Percentiles rank a stretch among this genome's conserved stretches.
phyloP scores from a whole-genome alignment of 2,113 vertebrate species.

The Chaenocephalus aceratus region DNA sequence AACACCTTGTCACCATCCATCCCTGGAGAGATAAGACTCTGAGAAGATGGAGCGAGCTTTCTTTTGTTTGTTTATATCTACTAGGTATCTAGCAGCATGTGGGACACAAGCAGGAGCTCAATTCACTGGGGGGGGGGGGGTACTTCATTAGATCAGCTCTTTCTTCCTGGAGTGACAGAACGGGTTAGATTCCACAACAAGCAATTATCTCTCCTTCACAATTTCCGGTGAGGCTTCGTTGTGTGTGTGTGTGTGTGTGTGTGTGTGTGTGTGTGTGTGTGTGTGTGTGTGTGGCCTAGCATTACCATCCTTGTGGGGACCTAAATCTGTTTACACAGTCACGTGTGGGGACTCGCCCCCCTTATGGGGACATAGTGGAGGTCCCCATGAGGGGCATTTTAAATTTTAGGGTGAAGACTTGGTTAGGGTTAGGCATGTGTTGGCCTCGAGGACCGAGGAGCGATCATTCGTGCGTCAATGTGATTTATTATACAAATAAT shows the following conservation, averaged over 20 bases:
- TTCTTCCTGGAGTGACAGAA: conserved; percentile 49
- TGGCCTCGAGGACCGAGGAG: too few species aligned
- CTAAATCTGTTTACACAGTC: too few species aligned
- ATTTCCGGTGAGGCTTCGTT: conserved; percentile 5
- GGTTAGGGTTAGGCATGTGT: too few species aligned
- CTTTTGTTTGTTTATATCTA: conserved; percentile 46
- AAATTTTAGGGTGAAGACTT: too few species aligned
- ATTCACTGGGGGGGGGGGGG: conserved; percentile 22
- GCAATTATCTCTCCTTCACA: conserved; percentile 47
- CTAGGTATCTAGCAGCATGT: conserved; percentile 32
- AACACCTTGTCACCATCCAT: background rate
- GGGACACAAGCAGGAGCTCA: conserved; percentile 25
- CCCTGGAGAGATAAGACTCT: background rate
- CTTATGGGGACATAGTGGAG: too few species aligned
- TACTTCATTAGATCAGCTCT: conserved; percentile 57
- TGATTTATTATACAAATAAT: background rate
- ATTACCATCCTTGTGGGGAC: too few species aligned
- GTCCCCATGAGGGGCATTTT: too few species aligned
- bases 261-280: background rate
- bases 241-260: conserved; percentile 33
- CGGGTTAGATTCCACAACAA: conserved; percentile 46
- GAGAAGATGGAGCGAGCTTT: background rate
- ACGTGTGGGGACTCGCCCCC: too few species aligned
- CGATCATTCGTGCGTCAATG: background rate
- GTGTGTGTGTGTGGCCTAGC: too few species aligned